These are phyloP conservation scores for Brachionus manjavacas DNA, from an alignment of 1,140 invertebrate species.

Conservation along the genomic window DNA sequence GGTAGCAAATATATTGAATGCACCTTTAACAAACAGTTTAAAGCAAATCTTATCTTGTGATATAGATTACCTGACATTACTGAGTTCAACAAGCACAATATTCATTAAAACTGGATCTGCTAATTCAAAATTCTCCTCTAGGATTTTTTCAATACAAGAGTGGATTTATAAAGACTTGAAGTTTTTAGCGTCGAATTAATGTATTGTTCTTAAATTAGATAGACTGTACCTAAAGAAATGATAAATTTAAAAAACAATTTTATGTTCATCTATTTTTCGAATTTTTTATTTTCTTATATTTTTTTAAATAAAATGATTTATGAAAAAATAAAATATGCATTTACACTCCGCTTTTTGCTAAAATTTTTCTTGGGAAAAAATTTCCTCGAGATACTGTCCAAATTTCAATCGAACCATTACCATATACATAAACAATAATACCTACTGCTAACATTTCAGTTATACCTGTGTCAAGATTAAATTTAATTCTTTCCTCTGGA, in stretches of 20 bases:
- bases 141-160: too few species aligned
- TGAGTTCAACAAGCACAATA: too few species aligned
- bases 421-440: slow-evolving; percentile 15
- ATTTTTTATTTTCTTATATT: not conserved
- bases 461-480: slow-evolving; percentile 24
- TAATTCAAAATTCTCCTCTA: too few species aligned
- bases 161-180: too few species aligned
- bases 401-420: slow-evolving; percentile 38
- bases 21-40: too few species aligned
- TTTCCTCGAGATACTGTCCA: slow-evolving; percentile 33
- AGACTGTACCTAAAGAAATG: not conserved
- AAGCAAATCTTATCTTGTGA: too few species aligned
- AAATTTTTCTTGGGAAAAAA: not conserved
- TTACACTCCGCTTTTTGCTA: not conserved
- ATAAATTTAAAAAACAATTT: not conserved
- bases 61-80: too few species aligned
- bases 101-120: too few species aligned
- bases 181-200: too few species aligned
- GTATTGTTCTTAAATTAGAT: too few species aligned
- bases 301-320: not conserved
- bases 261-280: not conserved
- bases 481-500: slow-evolving; percentile 11
- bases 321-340: not conserved
- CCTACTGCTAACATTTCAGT: slow-evolving; percentile 32
- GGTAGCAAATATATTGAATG: too few species aligned